Evolutionary conservation across 1,140 invertebrate genomes (phyloP).

Genomic region (Drosophila hydei): DNA sequence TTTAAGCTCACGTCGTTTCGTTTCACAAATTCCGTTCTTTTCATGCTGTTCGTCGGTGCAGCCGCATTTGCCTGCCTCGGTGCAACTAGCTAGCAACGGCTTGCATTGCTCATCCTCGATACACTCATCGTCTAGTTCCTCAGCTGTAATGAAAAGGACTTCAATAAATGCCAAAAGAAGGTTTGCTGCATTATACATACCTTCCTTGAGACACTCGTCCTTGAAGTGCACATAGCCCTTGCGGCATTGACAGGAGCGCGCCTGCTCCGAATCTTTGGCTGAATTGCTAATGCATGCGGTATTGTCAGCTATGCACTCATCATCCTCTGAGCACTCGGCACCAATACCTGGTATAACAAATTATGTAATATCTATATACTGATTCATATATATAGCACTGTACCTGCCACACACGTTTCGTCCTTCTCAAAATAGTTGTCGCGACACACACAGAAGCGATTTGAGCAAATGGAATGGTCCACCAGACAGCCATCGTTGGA

Average conservation of each 20-base stretch:
- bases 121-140: conserved; percentile 74
- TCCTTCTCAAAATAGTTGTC: conserved; percentile 81
- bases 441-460: conserved; percentile 82
- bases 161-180: neutral
- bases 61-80: conserved; percentile 63
- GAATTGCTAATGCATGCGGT: conserved; percentile 71
- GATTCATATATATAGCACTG: neutral
- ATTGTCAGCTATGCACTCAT: conserved; percentile 83
- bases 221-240: conserved; percentile 80
- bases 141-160: conserved; percentile 37
- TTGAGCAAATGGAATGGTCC: conserved; percentile 82
- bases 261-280: conserved; percentile 42
- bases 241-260: conserved; percentile 83
- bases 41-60: conserved; percentile 74
- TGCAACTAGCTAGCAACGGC: conserved; percentile 73
- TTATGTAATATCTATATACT: neutral
- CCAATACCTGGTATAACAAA: conserved; percentile 77
- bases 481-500: conserved; percentile 72
- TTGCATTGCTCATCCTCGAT: conserved; percentile 79
- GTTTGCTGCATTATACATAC: conserved; percentile 30
- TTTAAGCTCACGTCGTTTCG: conserved; percentile 53
- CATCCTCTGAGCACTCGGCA: conserved; percentile 78
- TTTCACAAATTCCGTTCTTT: conserved; percentile 65
- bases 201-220: conserved; percentile 84
- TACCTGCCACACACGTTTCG: conserved; percentile 70